These are phyloP conservation scores for Lagopus muta DNA, from an alignment of 2,113 vertebrate genomes.

Conservation along the genomic window DNA sequence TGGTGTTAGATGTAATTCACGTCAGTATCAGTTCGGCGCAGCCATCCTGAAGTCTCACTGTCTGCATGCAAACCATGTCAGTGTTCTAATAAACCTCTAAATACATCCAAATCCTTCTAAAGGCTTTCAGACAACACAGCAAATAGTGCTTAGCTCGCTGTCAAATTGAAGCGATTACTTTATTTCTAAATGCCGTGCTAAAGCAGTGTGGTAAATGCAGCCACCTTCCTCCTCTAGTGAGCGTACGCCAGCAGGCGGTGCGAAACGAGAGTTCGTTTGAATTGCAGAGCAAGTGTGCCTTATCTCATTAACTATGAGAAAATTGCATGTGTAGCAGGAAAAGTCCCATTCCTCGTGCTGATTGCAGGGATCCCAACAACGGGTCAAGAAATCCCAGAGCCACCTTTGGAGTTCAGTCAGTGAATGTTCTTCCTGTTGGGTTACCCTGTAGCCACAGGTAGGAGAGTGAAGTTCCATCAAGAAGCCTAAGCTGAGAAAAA, in stretches of 20 bases:
- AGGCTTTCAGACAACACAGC: neutral
- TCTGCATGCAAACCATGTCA: neutral
- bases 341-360: neutral
- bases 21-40: neutral
- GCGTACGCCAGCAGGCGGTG: rapidly evolving
- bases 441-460: rapidly evolving
- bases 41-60: neutral
- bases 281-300: rapidly evolving
- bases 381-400: neutral
- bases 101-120: constrained; percentile 21
- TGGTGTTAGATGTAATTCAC: neutral
- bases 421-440: neutral
- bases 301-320: neutral
- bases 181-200: neutral
- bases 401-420: neutral
- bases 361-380: neutral
- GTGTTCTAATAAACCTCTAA: neutral
- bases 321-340: neutral
- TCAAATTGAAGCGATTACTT: neutral
- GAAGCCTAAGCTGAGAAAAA: neutral
- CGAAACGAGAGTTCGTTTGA: neutral
- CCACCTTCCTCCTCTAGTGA: neutral
- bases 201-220: neutral
- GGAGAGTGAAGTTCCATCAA: neutral
- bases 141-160: neutral